phyloP scores from a whole-genome alignment of 2,888 invertebrate genomes.

The Cabera pusaria region DNA sequence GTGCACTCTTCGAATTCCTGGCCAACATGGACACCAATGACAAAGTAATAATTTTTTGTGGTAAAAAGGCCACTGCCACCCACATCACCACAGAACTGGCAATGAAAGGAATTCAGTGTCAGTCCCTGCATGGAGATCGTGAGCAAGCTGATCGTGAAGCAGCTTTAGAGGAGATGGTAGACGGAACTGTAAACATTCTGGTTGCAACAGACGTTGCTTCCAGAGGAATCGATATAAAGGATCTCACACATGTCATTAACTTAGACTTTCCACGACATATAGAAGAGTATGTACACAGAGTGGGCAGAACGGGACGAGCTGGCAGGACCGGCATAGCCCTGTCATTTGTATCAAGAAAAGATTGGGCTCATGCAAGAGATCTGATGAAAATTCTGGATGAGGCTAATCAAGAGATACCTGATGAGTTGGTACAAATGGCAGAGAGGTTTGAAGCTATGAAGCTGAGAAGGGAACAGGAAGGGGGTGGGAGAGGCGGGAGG shows the following conservation, averaged over 20 bases:
- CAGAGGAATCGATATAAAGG: slow-evolving; percentile 95
- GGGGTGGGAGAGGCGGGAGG: slow-evolving; percentile 62
- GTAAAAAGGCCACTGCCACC: slow-evolving; percentile 92
- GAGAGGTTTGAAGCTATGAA: slow-evolving; percentile 88
- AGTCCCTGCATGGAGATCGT: slow-evolving; percentile 95
- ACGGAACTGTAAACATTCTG: slow-evolving; percentile 90
- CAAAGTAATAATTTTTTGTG: slow-evolving; percentile 96
- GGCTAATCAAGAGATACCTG: slow-evolving; percentile 92
- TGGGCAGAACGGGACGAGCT: slow-evolving; percentile 97
- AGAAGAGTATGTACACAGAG: slow-evolving; percentile 97
- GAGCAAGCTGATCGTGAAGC: slow-evolving; percentile 91
- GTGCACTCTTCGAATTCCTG: slow-evolving; percentile 87
- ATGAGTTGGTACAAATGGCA: slow-evolving; percentile 90
- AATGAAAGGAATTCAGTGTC: slow-evolving; percentile 86
- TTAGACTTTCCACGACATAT: slow-evolving; percentile 97
- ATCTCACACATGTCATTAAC: slow-evolving; percentile 95
- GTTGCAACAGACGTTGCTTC: slow-evolving; percentile 98
- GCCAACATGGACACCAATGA: slow-evolving; percentile 87
- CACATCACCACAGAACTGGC: slow-evolving; percentile 91
- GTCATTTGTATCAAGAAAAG: slow-evolving; percentile 90
- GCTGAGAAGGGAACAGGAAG: slow-evolving; percentile 82
- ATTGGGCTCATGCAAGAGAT: slow-evolving; percentile 92
- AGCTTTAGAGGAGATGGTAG: slow-evolving; percentile 92
- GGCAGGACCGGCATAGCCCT: slow-evolving; percentile 93
- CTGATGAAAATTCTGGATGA: slow-evolving; percentile 94